These are phyloP conservation scores for Falco cherrug DNA, from an alignment of 2,797 vertebrate species.

Conservation along the genomic window DNA sequence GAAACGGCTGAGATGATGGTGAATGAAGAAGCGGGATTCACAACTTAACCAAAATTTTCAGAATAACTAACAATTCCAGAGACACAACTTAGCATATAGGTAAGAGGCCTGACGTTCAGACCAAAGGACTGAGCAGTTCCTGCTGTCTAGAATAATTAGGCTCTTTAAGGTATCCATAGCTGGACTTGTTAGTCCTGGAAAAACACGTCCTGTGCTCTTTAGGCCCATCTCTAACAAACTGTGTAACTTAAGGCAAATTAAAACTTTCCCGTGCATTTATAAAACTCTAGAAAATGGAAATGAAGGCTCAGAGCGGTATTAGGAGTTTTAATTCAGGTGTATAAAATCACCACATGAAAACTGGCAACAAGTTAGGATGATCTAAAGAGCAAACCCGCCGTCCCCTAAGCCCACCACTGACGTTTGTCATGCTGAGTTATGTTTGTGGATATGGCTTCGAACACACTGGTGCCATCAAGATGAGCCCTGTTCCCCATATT, in stretches of 20 bases:
- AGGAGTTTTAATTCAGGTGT: neutral
- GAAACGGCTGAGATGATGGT: neutral
- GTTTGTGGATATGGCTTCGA: neutral
- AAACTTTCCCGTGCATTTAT: neutral
- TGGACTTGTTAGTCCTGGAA: neutral
- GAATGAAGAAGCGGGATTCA: neutral
- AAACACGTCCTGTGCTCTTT: accelerated
- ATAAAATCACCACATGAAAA: neutral
- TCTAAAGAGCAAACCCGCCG: neutral
- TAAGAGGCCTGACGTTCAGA: neutral
- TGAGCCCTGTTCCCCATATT: accelerated
- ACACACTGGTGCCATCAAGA: neutral
- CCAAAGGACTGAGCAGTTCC: neutral
- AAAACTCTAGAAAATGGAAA: neutral
- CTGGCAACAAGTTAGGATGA: neutral
- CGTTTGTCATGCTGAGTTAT: accelerated
- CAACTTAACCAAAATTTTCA: neutral
- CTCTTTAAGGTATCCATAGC: neutral
- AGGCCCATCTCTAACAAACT: neutral
- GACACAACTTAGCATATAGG: accelerated
- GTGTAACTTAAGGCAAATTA: neutral
- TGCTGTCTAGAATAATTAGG: neutral
- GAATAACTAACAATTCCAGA: neutral
- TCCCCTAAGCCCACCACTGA: neutral
- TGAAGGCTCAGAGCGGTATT: neutral